Conservation (phyloP, 2,113 vertebrate genomes). For the Dicrurus megarhynchus region DNA sequence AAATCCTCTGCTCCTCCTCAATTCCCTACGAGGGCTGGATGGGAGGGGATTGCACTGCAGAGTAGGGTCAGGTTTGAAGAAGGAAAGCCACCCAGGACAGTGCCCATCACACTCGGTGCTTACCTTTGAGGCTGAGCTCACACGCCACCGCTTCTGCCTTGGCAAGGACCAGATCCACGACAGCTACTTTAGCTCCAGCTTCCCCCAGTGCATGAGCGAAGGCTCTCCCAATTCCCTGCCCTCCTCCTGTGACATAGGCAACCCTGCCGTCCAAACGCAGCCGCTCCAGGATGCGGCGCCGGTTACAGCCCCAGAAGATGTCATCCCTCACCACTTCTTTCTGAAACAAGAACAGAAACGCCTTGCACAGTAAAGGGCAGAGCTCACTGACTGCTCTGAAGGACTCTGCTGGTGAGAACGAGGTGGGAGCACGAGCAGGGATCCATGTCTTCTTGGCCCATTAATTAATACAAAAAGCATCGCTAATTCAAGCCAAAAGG, state of each 20-base stretch:
- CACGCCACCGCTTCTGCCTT: slow-evolving; percentile 72
- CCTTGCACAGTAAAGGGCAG: neutral
- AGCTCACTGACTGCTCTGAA: neutral
- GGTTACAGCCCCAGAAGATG: slow-evolving; percentile 71
- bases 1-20: neutral
- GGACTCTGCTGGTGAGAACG: neutral
- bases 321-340: slow-evolving; percentile 57
- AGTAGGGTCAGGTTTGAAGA: neutral
- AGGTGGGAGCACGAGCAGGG: neutral
- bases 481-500: neutral
- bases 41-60: neutral
- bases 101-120: neutral
- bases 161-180: slow-evolving; percentile 73
- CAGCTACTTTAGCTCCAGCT: slow-evolving; percentile 77
- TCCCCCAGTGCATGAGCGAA: slow-evolving; percentile 80
- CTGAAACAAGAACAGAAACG: neutral
- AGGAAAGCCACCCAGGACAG: neutral
- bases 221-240: slow-evolving; percentile 80
- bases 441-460: neutral
- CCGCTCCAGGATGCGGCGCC: slow-evolving; percentile 68
- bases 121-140: slow-evolving; percentile 81
- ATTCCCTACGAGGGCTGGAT: neutral
- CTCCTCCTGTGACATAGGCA: slow-evolving; percentile 76
- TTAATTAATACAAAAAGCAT: neutral
- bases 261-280: slow-evolving; percentile 76